Evolutionary conservation across 2,888 invertebrate species (phyloP).

Genomic region (Platycheirus rosarum): DNA sequence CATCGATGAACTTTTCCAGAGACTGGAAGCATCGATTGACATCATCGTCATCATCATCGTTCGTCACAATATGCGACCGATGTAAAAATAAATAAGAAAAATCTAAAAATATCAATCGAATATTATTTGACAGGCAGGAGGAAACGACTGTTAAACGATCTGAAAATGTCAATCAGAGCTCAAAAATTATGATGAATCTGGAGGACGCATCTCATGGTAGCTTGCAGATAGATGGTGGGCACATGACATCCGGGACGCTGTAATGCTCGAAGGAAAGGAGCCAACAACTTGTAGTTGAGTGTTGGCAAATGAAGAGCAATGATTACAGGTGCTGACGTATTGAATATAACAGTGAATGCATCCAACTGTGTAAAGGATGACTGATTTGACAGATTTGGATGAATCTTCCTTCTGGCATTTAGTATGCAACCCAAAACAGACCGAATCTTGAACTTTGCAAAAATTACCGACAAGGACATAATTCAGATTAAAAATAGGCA

Average conservation of each 20-base stretch:
- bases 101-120: conserved; percentile 29
- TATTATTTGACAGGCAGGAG: conserved; percentile 57
- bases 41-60: conserved; percentile 55
- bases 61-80: conserved; percentile 43
- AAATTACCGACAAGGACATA: not conserved
- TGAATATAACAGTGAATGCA: conserved; percentile 19
- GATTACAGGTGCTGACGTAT: not conserved
- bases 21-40: conserved; percentile 48
- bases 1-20: conserved; percentile 45
- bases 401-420: conserved; percentile 4
- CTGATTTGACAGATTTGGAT: conserved; percentile 26
- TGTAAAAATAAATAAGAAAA: conserved; percentile 25
- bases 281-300: conserved; percentile 53
- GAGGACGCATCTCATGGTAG: conserved; percentile 36
- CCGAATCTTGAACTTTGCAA: conserved; percentile 1
- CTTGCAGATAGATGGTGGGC: conserved; percentile 13
- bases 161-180: conserved; percentile 69
- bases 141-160: conserved; percentile 71
- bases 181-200: conserved; percentile 69
- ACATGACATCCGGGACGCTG: conserved; percentile 50
- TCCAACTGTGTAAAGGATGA: conserved; percentile 13
- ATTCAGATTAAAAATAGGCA: not conserved
- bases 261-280: conserved; percentile 44
- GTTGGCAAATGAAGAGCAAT: conserved; percentile 54
- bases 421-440: not conserved